These are phyloP conservation scores for Tangara arthus DNA, from an alignment of 2,797 vertebrate genomes.

Conservation along the genomic window DNA sequence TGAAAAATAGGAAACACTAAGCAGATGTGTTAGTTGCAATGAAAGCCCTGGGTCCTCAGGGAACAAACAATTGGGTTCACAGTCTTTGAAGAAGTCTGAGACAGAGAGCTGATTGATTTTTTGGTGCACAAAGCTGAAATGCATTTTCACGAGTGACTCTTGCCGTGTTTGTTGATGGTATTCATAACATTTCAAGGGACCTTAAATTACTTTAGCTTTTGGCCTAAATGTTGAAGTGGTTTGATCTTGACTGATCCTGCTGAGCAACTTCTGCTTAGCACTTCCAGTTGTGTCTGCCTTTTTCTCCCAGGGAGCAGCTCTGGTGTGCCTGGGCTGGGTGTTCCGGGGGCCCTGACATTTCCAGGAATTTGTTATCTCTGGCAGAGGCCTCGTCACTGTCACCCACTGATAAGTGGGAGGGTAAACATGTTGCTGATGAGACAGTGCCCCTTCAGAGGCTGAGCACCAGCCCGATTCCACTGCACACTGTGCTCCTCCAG, in stretches of 20 bases:
- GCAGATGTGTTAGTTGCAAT: slow-evolving; percentile 30
- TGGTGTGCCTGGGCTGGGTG: background rate
- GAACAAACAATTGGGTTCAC: background rate
- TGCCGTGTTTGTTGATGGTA: background rate
- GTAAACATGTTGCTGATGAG: background rate
- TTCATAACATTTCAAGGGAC: slow-evolving; percentile 35
- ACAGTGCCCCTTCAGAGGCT: background rate
- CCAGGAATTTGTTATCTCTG: slow-evolving; percentile 55
- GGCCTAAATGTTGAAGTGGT: background rate
- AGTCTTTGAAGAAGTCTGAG: slow-evolving; percentile 17
- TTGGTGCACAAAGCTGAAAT: background rate
- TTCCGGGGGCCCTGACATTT: background rate
- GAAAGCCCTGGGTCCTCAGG: slow-evolving; percentile 32
- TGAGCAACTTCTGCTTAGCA: background rate
- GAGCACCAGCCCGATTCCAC: background rate
- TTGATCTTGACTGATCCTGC: slow-evolving; percentile 16
- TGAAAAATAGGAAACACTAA: slow-evolving; percentile 8
- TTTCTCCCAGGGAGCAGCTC: background rate
- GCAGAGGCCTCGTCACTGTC: background rate
- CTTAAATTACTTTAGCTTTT: background rate
- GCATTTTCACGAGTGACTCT: background rate
- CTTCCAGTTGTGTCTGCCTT: background rate
- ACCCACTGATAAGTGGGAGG: slow-evolving; percentile 22
- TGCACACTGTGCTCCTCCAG: background rate
- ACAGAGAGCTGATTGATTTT: background rate